phyloP scores from a whole-genome alignment of 2,113 vertebrate genomes.

The Apaloderma vittatum region DNA sequence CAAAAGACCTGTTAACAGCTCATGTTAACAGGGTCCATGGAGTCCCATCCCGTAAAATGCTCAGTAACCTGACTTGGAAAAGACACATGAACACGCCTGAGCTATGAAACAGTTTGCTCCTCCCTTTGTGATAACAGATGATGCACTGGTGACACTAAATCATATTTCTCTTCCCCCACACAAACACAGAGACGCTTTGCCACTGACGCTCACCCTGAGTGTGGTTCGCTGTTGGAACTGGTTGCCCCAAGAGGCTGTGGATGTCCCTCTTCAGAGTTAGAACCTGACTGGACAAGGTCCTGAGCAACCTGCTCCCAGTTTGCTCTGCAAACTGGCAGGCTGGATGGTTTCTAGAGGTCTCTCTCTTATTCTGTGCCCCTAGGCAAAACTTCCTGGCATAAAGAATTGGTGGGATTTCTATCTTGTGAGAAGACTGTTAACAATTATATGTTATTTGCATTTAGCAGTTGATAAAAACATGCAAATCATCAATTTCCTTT shows the following conservation, averaged over 20 bases:
- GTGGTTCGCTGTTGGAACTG: background rate
- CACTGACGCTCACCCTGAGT: accelerated
- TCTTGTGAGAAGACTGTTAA: background rate
- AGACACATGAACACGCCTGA: background rate
- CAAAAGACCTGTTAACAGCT: background rate
- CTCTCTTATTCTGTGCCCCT: background rate
- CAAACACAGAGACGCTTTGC: background rate
- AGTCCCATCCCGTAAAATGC: background rate
- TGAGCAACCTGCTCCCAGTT: background rate
- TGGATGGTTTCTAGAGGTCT: background rate
- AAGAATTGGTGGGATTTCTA: background rate
- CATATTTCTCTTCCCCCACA: background rate
- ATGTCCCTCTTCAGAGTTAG: background rate
- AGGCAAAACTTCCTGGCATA: background rate
- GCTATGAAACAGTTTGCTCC: background rate
- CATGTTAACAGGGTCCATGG: background rate
- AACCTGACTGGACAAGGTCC: background rate
- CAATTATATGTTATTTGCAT: background rate
- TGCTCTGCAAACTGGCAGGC: background rate
- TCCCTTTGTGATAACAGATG: background rate
- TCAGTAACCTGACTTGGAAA: background rate
- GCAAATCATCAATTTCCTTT: background rate
- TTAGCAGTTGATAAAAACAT: background rate
- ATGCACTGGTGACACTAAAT: background rate
- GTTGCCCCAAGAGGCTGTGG: background rate